Base-by-base conservation (phyloP, 1,140 invertebrate species). In the Rhyzopertha dominica region DNA sequence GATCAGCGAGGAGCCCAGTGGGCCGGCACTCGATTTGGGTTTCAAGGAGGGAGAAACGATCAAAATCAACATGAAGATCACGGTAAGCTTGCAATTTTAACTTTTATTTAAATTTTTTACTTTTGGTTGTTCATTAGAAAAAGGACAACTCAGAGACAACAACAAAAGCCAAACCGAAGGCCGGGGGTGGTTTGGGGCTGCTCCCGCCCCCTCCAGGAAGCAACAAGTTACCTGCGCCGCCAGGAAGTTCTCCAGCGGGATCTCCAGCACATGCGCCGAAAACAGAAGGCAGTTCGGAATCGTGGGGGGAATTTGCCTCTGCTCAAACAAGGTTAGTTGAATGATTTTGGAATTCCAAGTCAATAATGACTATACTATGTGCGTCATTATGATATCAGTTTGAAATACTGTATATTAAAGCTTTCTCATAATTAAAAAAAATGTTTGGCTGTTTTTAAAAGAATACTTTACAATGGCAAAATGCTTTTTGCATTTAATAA, bases 1-100 rank as follows among this genome's bases (percentile, higher is more conserved):
- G 69, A 84, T 87, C 29, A 86, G 86, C 63, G 85, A 87, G 48
- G 87, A 91, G 60, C 81, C 85, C 51, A 79, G 82, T 8, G 83
- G 83, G 54, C 90, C 89, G 46, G 83, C 90, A 58, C 70, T 98
- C 12, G 93, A 98, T 76, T 75, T 98, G n/a, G 85, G 92, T 43
- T 97, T 98, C 63, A 98, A 98, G 68, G 95, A 97, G 67, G 95
- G 95, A 18, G 89, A 98, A 75, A 98, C 95, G 10, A 98, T 98
- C 51, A 97, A 94, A 74, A 95, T 98, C 29, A 98, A 98, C 65
- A 94, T 95, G 87, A 92, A 92, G 73, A 95, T 98, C 56, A 91
- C 88, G 51, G 92, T 95, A 75, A 78, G 80, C 68, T n/a, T n/a
- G n/a, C n/a, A 57, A 72, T 58, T 68, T 75, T 66, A 71, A 29